Evolutionary conservation across 2,113 vertebrate species (phyloP).

Genomic region (Chroicocephalus ridibundus): DNA sequence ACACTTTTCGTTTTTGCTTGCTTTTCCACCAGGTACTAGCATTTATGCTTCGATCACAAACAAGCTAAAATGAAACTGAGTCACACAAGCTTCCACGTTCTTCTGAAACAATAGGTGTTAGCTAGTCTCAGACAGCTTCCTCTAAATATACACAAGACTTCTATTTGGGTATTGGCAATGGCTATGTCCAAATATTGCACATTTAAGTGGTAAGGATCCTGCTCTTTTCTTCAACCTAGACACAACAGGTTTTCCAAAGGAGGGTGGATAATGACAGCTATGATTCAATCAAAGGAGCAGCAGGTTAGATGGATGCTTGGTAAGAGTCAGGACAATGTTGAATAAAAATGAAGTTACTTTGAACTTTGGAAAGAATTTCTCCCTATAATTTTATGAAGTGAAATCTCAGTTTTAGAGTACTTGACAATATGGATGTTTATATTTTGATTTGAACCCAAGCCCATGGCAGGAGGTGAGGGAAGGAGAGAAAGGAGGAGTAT

Average conservation of each 20-base stretch:
- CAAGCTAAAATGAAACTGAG: not conserved
- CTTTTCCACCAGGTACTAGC: not conserved
- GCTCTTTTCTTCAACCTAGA: not conserved
- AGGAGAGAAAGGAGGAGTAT: not conserved
- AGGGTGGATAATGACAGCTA: not conserved
- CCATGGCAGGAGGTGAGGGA: not conserved
- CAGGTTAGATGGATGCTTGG: not conserved
- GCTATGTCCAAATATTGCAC: not conserved
- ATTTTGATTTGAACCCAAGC: not conserved
- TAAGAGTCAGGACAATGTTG: not conserved
- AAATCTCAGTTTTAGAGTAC: not conserved
- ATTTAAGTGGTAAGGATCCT: not conserved
- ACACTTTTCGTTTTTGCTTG: not conserved
- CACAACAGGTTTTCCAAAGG: not conserved
- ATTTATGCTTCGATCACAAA: not conserved
- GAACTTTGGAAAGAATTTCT: not conserved
- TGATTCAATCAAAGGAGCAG: not conserved
- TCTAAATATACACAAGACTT: fast-evolving
- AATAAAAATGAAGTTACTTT: not conserved
- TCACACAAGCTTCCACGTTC: not conserved
- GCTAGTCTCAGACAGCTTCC: not conserved
- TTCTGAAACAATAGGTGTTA: not conserved
- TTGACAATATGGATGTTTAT: not conserved
- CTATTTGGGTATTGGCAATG: not conserved
- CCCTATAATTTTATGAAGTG: not conserved